A percentile compares a stretch with the other conserved stretches of the same genome.
phyloP scores from a whole-genome alignment of 2,113 vertebrate genomes.

The Pontoporia blainvillei region DNA sequence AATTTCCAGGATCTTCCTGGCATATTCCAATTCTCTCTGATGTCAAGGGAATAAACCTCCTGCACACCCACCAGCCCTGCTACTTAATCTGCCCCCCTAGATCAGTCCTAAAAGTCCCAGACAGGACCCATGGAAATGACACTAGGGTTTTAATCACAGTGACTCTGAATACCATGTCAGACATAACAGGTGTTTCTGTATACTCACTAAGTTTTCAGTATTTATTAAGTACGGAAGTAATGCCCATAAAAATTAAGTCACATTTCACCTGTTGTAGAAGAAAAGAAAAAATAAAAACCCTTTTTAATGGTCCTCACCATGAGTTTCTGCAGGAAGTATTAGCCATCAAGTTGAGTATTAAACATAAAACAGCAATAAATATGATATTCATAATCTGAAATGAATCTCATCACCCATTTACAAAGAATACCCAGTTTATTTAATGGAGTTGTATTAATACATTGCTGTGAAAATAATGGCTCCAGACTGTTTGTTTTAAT shows the following conservation, averaged over 20 bases:
- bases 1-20: not conserved
- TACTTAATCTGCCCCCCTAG: not conserved
- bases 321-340: conserved; percentile 30
- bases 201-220: not conserved
- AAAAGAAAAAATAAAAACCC: not conserved
- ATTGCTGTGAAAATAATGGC: conserved; percentile 44
- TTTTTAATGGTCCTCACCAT: not conserved
- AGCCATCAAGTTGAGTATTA: conserved; percentile 28
- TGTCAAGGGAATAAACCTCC: not conserved
- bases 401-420: conserved; percentile 49
- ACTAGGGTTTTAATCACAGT: fast-evolving
- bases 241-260: conserved; percentile 16
- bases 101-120: not conserved
- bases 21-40: too few species aligned
- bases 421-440: conserved; percentile 48
- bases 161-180: not conserved
- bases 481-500: conserved; percentile 42
- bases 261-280: conserved; percentile 5
- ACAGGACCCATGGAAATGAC: not conserved
- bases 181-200: not conserved
- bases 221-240: not conserved
- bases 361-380: conserved; percentile 64
- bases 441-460: conserved; percentile 45
- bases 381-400: conserved; percentile 60
- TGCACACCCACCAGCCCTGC: too few species aligned